Conservation (phyloP, 92 coral and sea anemone species). For the Umimayanthus kanabou region DNA sequence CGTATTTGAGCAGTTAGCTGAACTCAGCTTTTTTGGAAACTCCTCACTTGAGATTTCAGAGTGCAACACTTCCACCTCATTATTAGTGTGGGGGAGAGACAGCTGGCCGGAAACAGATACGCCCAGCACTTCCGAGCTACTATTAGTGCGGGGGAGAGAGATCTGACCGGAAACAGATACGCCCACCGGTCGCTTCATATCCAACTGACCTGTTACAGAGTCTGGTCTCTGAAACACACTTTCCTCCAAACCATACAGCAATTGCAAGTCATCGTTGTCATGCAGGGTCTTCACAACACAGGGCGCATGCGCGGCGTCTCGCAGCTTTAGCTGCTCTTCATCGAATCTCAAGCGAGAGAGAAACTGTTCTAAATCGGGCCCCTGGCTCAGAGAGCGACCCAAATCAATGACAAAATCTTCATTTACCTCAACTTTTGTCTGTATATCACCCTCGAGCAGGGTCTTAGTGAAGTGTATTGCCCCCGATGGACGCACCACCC, state of each 20-base stretch:
- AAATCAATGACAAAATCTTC: conserved; percentile 48
- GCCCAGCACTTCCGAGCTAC: not conserved
- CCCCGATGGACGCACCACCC: conserved; percentile 57
- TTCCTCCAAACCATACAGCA: conserved; percentile 1
- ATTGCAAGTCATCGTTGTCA: not conserved
- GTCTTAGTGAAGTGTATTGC: conserved; percentile 51
- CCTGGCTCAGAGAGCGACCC: conserved; percentile 40
- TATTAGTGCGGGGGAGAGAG: not conserved
- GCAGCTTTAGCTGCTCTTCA: not conserved
- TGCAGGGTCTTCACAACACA: not conserved
- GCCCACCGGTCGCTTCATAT: not conserved
- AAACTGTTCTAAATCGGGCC: conserved; percentile 12
- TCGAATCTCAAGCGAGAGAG: conserved; percentile 6
- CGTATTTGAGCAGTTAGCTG: not conserved
- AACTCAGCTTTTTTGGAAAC: not conserved
- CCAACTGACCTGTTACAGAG: not conserved
- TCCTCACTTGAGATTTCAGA: not conserved
- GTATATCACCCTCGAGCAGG: conserved; percentile 24
- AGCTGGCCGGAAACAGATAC: not conserved
- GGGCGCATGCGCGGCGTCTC: not conserved
- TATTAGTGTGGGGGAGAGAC: not conserved
- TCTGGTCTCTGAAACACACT: not conserved
- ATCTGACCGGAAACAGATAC: not conserved
- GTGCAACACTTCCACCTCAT: not conserved
- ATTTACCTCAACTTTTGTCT: conserved; percentile 46